Percentiles rank a stretch among this genome's conserved stretches.
These are phyloP conservation scores for Ecdyonurus torrentis DNA, from an alignment of 2,888 invertebrate species.

Conservation along the genomic window DNA sequence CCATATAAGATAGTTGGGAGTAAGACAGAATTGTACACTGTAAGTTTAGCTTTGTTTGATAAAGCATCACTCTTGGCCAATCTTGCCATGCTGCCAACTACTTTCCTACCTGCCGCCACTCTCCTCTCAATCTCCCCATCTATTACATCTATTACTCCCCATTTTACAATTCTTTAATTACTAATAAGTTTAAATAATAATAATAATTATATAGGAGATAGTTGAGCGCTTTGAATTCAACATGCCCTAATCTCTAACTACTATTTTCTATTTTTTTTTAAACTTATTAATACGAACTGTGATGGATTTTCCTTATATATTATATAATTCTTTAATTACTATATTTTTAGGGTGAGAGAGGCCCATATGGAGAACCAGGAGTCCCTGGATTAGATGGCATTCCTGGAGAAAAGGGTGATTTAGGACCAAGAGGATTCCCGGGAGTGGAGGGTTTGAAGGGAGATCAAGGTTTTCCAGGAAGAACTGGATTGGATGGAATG, in stretches of 20 bases:
- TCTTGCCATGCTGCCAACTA: no score
- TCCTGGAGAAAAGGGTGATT: constrained; percentile 17
- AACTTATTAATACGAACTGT: background rate
- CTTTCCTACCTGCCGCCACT: no score
- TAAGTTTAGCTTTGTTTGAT: no score
- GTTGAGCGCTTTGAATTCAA: background rate
- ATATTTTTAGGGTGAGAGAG: constrained; percentile 32
- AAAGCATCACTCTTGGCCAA: no score
- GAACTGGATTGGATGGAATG: constrained; percentile 34
- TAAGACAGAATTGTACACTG: no score
- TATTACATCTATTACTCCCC: no score
- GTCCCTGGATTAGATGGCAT: constrained; percentile 40
- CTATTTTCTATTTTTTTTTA: background rate
- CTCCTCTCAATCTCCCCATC: no score
- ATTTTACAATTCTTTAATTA: no score
- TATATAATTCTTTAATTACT: background rate
- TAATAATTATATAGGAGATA: background rate
- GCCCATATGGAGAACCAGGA: constrained; percentile 38
- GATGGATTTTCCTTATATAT: no score
- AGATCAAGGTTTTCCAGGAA: constrained; percentile 44
- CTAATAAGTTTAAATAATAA: no score
- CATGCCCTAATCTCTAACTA: background rate
- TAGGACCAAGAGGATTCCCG: constrained; percentile 17
- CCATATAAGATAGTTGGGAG: no score
- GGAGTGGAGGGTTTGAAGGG: constrained; percentile 29